Evolutionary conservation across 2,113 vertebrate species (phyloP).

Genomic region (Eubucco bourcierii): DNA sequence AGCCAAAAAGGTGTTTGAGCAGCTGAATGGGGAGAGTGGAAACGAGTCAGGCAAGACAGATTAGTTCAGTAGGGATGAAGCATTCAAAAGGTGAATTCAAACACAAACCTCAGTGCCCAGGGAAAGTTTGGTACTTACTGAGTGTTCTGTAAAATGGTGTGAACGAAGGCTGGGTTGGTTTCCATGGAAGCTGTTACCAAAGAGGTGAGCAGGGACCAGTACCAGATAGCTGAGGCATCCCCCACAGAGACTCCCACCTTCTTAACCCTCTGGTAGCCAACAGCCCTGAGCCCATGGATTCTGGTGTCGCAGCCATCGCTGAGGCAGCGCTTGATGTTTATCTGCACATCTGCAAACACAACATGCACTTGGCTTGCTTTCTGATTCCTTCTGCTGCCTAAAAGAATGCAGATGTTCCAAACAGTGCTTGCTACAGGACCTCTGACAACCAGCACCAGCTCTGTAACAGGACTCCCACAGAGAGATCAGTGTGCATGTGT

Average conservation of each 20-base stretch:
- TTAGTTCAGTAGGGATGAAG: neutral
- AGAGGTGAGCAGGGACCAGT: constrained; percentile 95
- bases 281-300: constrained; percentile 90
- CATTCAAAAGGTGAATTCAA: neutral
- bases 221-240: constrained; percentile 97
- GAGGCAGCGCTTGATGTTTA: constrained; percentile 96
- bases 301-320: constrained; percentile 96
- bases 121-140: constrained; percentile 80
- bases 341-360: constrained; percentile 88
- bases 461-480: neutral
- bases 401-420: neutral
- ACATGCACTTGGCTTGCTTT: neutral
- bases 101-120: neutral
- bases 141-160: constrained; percentile 92
- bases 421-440: fast-evolving
- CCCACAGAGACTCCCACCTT: constrained; percentile 91
- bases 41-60: neutral
- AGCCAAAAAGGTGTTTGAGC: neutral
- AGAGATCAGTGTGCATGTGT: fast-evolving
- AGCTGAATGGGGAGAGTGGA: neutral
- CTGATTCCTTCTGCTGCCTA: neutral
- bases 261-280: constrained; percentile 92
- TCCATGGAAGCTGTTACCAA: constrained; percentile 97
- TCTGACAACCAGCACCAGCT: neutral
- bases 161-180: constrained; percentile 90